These are phyloP conservation scores for Pogona vitticeps DNA, from an alignment of 2,113 vertebrate species.

Conservation along the genomic window DNA sequence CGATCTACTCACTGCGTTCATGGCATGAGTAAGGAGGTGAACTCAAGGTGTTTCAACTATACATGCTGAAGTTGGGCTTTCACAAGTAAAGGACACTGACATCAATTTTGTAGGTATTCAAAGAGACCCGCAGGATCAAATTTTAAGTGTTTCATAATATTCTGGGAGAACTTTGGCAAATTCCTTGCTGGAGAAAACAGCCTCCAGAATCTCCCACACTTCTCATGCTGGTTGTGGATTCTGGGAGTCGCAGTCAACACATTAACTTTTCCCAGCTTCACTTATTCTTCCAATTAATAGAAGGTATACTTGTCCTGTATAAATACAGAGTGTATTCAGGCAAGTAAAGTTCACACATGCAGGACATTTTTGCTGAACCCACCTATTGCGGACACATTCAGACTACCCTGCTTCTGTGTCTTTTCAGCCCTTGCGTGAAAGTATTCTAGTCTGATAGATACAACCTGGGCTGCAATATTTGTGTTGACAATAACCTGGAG, in stretches of 20 bases:
- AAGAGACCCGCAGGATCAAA: not conserved
- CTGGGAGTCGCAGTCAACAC: too few relatives aligned
- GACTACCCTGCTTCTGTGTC: too few relatives aligned
- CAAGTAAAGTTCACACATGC: not conserved
- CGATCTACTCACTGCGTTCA: constrained; percentile 7
- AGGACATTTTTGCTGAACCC: not conserved
- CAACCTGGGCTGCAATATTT: not conserved
- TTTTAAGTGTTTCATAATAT: not conserved
- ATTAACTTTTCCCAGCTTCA: too few relatives aligned
- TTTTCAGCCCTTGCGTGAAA: too few relatives aligned
- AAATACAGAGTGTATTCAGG: not conserved
- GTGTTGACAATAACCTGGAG: too few relatives aligned
- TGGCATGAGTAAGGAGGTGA: constrained; percentile 1
- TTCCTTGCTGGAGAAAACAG: too few relatives aligned
- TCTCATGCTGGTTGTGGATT: too few relatives aligned
- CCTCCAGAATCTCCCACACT: too few relatives aligned
- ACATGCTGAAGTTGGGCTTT: constrained; percentile 5
- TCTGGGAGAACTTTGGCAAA: not conserved
- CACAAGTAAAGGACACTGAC: not conserved
- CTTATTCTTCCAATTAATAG: too few relatives aligned
- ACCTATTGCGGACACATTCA: not conserved
- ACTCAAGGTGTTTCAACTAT: not conserved
- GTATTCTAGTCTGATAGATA: not conserved
- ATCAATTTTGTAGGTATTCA: not conserved
- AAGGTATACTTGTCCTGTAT: not conserved